Conservation (phyloP, 2,797 vertebrate species). For the Acanthurus leucopareius region DNA sequence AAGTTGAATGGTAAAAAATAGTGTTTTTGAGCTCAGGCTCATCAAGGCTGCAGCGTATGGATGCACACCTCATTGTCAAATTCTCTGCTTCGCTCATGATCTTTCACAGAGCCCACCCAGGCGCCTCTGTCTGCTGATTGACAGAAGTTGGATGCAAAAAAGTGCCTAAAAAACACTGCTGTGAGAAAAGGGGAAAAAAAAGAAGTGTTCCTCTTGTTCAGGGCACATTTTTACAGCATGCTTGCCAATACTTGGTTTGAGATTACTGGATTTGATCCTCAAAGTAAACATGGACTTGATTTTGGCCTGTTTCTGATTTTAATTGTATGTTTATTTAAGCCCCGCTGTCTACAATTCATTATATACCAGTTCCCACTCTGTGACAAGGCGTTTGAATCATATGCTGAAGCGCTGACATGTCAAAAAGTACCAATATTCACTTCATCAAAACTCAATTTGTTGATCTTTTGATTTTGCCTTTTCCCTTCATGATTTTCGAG, state of each 20-base stretch:
- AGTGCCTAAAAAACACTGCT: conserved; percentile 51
- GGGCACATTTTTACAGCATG: conserved; percentile 46
- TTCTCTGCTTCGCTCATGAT: conserved; percentile 40
- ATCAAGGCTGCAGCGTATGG: conserved; percentile 33
- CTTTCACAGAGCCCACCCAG: conserved; percentile 70
- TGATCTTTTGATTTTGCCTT: conserved; percentile 38
- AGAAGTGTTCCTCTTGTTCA: conserved; percentile 50
- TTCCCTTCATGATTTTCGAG: conserved; percentile 12
- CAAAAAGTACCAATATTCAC: conserved; percentile 53
- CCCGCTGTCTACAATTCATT: conserved; percentile 46
- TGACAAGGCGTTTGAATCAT: conserved; percentile 65
- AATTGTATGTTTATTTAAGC: conserved; percentile 75
- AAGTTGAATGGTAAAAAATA: conserved; percentile 19
- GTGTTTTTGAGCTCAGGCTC: conserved; percentile 43
- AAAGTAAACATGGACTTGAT: conserved; percentile 77
- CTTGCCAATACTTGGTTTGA: conserved; percentile 65
- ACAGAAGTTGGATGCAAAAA: conserved; percentile 58
- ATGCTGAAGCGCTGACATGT: conserved; percentile 47
- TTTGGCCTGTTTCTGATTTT: conserved; percentile 69
- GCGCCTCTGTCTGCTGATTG: conserved; percentile 51
- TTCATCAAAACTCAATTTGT: conserved; percentile 56
- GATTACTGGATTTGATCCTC: conserved; percentile 68
- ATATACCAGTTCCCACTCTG: conserved; percentile 50
- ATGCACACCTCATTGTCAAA: conserved; percentile 60
- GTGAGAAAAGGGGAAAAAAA: conserved; percentile 5